phyloP scores from a whole-genome alignment of 2,888 invertebrate genomes.

The Diplazon laetatorius region DNA sequence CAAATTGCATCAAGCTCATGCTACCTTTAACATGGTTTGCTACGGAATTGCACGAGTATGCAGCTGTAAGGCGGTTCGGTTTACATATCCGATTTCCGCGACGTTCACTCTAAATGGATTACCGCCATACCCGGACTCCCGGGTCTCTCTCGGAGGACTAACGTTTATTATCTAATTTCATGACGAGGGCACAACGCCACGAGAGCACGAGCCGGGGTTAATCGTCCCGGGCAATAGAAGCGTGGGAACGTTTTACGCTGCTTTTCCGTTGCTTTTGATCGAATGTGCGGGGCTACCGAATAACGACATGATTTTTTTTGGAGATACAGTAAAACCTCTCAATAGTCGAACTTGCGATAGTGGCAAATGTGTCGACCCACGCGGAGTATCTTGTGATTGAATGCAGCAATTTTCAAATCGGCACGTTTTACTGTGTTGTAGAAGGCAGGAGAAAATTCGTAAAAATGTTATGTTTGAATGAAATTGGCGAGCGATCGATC shows the following conservation, averaged over 20 bases:
- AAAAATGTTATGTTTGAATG: too few relatives aligned
- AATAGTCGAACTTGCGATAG: too few relatives aligned
- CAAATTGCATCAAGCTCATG: conserved; percentile 30
- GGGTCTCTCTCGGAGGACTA: conserved; percentile 34
- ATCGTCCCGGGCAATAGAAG: conserved; percentile 37
- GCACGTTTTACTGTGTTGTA: too few relatives aligned
- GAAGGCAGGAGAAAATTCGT: too few relatives aligned
- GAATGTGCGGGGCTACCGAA: background rate
- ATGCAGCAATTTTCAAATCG: too few relatives aligned
- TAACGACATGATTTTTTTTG: background rate
- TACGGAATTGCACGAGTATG: conserved; percentile 37
- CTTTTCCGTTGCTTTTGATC: conserved; percentile 9
- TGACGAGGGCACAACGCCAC: conserved; percentile 46
- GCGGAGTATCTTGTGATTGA: too few relatives aligned
- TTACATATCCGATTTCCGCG: conserved; percentile 58
- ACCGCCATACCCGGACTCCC: conserved; percentile 38
- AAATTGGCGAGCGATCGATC: too few relatives aligned
- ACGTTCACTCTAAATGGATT: conserved; percentile 55
- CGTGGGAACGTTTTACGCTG: conserved; percentile 30
- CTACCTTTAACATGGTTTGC: conserved; percentile 31
- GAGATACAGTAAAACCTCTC: too few relatives aligned
- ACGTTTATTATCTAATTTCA: conserved; percentile 56
- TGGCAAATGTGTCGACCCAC: too few relatives aligned
- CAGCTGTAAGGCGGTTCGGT: conserved; percentile 50
- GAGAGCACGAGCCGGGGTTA: conserved; percentile 43